phyloP scores from a whole-genome alignment of 2,888 invertebrate species.

The Aphrophora alni region DNA sequence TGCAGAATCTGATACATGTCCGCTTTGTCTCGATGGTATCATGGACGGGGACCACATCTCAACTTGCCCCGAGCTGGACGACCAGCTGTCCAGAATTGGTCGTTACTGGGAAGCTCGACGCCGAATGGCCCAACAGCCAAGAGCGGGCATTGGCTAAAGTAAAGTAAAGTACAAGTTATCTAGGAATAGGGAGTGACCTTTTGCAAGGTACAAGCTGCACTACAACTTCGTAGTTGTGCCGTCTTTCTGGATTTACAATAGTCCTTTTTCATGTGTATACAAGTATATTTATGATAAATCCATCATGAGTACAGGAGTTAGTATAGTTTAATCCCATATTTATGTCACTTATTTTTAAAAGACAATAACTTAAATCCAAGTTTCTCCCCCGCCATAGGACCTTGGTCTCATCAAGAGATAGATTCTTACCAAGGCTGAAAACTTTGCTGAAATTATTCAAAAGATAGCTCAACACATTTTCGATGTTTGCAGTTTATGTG shows the following conservation, averaged over 20 bases:
- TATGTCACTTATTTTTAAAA: no score
- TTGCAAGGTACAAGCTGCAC: neutral
- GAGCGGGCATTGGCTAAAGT: no score
- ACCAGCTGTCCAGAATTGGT: no score
- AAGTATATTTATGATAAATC: neutral
- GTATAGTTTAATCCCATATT: neutral
- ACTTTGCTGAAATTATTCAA: constrained; percentile 7
- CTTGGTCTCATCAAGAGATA: neutral
- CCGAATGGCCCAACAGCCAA: no score
- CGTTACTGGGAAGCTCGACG: no score
- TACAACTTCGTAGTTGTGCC: neutral
- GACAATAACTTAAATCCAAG: no score
- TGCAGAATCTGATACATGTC: no score
- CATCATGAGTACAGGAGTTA: neutral
- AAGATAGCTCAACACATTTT: neutral
- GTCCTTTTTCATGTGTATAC: neutral
- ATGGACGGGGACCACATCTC: no score
- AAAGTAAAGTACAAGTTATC: constrained; percentile 23
- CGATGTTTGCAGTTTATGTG: neutral
- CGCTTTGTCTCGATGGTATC: no score
- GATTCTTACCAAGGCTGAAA: neutral
- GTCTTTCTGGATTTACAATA: neutral
- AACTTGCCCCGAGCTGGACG: no score
- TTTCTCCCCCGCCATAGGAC: neutral
- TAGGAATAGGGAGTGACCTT: neutral